Conservation (phyloP, 1,140 invertebrate species). For the Drosophila sucinea region DNA sequence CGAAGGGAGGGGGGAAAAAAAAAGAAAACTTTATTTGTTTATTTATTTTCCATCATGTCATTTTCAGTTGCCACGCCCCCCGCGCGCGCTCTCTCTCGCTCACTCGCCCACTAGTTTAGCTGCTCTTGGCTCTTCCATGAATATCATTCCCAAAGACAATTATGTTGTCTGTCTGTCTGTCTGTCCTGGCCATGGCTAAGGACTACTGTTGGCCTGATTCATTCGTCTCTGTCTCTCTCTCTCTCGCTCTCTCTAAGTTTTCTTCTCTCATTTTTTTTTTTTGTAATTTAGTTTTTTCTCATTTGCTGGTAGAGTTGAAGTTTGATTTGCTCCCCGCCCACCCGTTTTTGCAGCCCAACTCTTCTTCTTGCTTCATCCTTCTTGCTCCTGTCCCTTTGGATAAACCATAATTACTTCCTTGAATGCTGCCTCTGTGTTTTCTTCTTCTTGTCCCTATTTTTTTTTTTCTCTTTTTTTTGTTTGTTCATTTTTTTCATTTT, state of each 20-base stretch:
- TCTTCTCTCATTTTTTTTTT: constrained; percentile 28
- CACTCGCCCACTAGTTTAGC: constrained; percentile 11
- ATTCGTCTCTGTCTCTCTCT: constrained; percentile 66
- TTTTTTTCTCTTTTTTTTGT: constrained; percentile 30
- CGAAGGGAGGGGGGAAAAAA: background rate
- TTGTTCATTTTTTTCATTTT: constrained; percentile 2
- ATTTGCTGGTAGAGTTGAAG: constrained; percentile 50
- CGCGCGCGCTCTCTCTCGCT: constrained; percentile 8
- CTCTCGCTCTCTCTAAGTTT: constrained; percentile 8
- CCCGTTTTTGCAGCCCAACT: constrained; percentile 17
- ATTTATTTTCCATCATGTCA: constrained; percentile 76
- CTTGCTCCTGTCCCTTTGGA: constrained; percentile 61
- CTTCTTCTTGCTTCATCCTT: background rate
- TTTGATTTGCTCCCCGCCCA: constrained; percentile 30
- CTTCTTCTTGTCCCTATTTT: constrained; percentile 41
- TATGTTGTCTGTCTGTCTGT: constrained; percentile 57
- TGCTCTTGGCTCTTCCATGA: constrained; percentile 19
- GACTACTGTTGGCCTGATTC: constrained; percentile 52
- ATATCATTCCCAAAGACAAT: constrained; percentile 67
- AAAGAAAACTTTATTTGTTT: constrained; percentile 61
- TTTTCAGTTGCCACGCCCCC: constrained; percentile 53
- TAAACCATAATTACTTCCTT: constrained; percentile 82
- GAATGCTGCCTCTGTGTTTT: constrained; percentile 67
- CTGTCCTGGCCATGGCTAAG: constrained; percentile 37
- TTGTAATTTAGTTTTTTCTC: constrained; percentile 29